Base-by-base conservation (phyloP, 2,797 vertebrate species). In the Sebastes hopkinsi region DNA sequence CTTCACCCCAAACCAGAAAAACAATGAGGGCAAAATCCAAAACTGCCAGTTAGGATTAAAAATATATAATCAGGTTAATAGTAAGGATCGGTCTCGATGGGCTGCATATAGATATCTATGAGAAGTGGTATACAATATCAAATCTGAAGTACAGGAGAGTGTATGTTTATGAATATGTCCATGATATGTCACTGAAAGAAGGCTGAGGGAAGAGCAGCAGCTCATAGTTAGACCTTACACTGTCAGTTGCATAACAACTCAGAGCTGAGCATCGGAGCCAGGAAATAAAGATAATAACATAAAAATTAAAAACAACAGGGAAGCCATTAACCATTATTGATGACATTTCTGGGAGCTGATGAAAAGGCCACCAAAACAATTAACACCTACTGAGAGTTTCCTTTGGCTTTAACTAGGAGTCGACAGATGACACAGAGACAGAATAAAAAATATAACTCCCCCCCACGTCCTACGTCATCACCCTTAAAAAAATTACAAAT, bases 351-450 rank as follows among this genome's bases (percentile, higher is more conserved):
- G 18, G 34, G 23, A 67, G 59, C 55, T 32, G 46, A 66, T 71
- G 66, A 77, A 80, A 84, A 72, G 55, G 68, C 60, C 64, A 71
- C n/a, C 4, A 58, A 65, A 74, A 76, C 61, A 67, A 64, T 77
- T 70, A 80, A 58, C 68, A 46, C 38, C 38, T 32, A 11, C 73
- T 69, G 62, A 72, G 20, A 13, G 13, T 10, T n/a, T 36, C 22
- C 65, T 52, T 36, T 38, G 32, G 62, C 25, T 52, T 61, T 32
- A 30, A 70, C 23, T 6, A 8, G 6, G n/a, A 69, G 42, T 56
- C 11, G 0, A 42, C 8, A 8, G 16, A 59, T 54, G 25, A 61
- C 8, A 42, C 8, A n/a, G 5, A 62, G 20, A 36, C n/a, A 64
- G 61, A 64, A 38, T 38, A 14, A 64, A n/a, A 52, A 20, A n/a